A percentile compares a stretch with the other conserved stretches of the same genome.
Conservation (phyloP, 2,797 vertebrate species). For the Anguilla megastoma region DNA sequence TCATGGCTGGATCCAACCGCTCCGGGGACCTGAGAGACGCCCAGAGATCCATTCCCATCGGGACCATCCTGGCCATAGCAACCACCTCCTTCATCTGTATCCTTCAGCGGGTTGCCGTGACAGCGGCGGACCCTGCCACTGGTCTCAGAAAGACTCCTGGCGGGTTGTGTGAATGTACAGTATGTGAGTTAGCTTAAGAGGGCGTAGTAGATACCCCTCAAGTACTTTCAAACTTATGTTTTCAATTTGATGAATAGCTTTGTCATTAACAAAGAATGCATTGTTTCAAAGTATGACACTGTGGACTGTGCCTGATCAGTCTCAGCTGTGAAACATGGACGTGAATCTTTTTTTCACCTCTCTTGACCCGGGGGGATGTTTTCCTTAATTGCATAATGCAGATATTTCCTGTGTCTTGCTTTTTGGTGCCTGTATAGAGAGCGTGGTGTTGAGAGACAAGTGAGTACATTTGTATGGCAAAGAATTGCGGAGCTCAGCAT, state of each 20-base stretch:
- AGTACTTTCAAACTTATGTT: not conserved
- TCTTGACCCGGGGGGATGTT: not conserved
- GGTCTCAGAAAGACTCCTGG: not conserved
- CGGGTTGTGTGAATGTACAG: not conserved
- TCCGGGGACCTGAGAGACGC: slow-evolving; percentile 92
- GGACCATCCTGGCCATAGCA: slow-evolving; percentile 90
- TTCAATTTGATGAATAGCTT: not conserved
- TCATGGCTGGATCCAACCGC: slow-evolving; percentile 96
- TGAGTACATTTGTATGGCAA: slow-evolving; percentile 59
- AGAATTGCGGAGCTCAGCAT: not conserved
- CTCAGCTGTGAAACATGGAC: not conserved
- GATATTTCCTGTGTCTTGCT: slow-evolving; percentile 86
- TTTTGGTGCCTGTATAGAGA: slow-evolving; percentile 92
- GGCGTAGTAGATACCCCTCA: not conserved
- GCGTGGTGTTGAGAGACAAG: slow-evolving; percentile 92
- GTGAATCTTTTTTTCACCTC: not conserved
- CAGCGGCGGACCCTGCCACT: too few relatives aligned
- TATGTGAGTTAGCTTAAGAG: not conserved
- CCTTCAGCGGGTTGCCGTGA: slow-evolving; percentile 60
- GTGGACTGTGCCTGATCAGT: not conserved
- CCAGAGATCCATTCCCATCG: slow-evolving; percentile 92
- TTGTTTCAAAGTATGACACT: not conserved
- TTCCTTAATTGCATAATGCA: slow-evolving; percentile 70
- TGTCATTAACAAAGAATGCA: not conserved
- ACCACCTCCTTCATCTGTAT: slow-evolving; percentile 96